Conservation (phyloP, 2,113 vertebrate genomes). For the Ascaphus truei region DNA sequence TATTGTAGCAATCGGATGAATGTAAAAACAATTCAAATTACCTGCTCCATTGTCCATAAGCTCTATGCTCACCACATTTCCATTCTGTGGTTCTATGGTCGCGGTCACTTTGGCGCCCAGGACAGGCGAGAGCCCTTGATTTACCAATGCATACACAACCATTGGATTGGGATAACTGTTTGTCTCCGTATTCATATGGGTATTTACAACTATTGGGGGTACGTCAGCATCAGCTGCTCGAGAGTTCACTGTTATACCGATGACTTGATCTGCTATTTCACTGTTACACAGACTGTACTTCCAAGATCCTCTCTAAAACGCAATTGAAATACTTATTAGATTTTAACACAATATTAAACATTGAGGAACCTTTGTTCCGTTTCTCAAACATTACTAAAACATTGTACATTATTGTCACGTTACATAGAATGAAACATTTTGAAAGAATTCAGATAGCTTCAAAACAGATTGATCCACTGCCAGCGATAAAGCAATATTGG, state of each 20-base stretch:
- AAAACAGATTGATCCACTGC: too few species aligned
- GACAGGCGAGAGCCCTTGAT: constrained; percentile 60
- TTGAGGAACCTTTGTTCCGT: constrained; percentile 5
- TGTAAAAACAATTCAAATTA: constrained; percentile 33
- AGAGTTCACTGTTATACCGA: constrained; percentile 53
- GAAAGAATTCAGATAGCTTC: too few species aligned
- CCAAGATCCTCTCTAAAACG: constrained; percentile 54
- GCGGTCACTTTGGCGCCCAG: constrained; percentile 56
- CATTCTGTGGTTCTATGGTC: constrained; percentile 44
- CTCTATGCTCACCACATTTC: constrained; percentile 18
- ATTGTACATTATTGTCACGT: too few species aligned
- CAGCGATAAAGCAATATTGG: too few species aligned
- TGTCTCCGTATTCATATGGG: constrained; percentile 42
- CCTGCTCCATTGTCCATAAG: constrained; percentile 63
- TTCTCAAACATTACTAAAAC: not conserved
- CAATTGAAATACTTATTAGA: not conserved
- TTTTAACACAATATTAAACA: constrained; percentile 5
- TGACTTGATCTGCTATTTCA: constrained; percentile 6
- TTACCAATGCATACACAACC: constrained; percentile 57
- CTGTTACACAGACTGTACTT: constrained; percentile 50
- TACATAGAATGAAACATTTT: too few species aligned
- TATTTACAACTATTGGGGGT: constrained; percentile 45
- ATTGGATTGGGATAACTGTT: constrained; percentile 39
- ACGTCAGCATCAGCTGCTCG: constrained; percentile 40
- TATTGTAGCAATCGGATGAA: constrained; percentile 14